phyloP scores from a whole-genome alignment of 2,888 invertebrate species.

The Agelastica alni region DNA sequence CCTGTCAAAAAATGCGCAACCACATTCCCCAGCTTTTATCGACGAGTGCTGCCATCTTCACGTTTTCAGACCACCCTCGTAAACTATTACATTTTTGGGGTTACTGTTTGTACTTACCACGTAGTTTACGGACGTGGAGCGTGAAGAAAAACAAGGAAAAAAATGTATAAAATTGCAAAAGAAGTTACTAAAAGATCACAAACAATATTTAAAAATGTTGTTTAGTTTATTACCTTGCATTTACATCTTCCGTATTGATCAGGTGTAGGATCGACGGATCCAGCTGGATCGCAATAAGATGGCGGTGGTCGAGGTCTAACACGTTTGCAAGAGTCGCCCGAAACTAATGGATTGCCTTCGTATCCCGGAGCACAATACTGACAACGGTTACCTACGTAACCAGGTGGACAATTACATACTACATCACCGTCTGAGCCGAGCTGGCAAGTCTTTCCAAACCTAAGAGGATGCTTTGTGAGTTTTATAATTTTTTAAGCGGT shows the following conservation, averaged over 20 bases:
- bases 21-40: no score
- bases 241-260: slow-evolving; percentile 62
- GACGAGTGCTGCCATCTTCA: no score
- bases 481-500: no score
- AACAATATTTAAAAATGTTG: no score
- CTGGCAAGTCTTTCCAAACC: slow-evolving; percentile 80
- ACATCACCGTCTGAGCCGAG: slow-evolving; percentile 74
- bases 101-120: background rate
- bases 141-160: background rate
- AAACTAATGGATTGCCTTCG: slow-evolving; percentile 76
- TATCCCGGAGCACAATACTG: slow-evolving; percentile 79
- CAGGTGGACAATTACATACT: slow-evolving; percentile 80
- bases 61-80: no score
- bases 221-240: slow-evolving; percentile 75
- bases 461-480: no score
- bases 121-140: background rate
- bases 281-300: slow-evolving; percentile 71
- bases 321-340: slow-evolving; percentile 74
- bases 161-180: no score
- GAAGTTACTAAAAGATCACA: background rate
- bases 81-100: no score
- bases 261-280: slow-evolving; percentile 64
- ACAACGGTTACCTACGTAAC: slow-evolving; percentile 77
- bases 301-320: slow-evolving; percentile 44
- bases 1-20: no score